Conservation (phyloP, 2,888 invertebrate genomes). For the Mycalesis mineus region DNA sequence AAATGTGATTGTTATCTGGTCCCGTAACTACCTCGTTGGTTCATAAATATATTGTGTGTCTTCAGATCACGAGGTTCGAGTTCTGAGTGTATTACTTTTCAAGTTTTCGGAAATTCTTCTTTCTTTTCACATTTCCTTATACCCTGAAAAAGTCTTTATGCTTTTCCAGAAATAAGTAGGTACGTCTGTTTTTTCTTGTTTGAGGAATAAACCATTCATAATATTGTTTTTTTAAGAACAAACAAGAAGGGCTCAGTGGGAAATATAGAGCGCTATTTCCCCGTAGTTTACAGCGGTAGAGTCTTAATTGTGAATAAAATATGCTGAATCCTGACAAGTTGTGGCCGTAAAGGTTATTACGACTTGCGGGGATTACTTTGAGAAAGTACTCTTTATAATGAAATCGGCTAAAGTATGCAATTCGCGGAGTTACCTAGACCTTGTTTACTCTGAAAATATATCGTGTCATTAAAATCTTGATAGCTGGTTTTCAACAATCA, state of each 20-base stretch:
- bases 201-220: not conserved
- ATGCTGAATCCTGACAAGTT: slow-evolving; percentile 8
- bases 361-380: not conserved
- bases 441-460: too few relatives aligned
- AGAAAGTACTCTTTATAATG: not conserved
- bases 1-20: too few relatives aligned
- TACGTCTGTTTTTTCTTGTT: not conserved
- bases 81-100: too few relatives aligned
- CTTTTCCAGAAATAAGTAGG: too few relatives aligned
- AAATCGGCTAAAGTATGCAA: too few relatives aligned
- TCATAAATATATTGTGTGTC: too few relatives aligned
- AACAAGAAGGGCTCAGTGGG: not conserved
- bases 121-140: not conserved
- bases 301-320: slow-evolving; percentile 14
- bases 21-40: too few relatives aligned
- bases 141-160: not conserved
- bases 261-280: not conserved
- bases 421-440: too few relatives aligned
- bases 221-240: not conserved
- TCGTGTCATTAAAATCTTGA: too few relatives aligned
- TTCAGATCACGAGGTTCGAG: too few relatives aligned
- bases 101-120: too few relatives aligned
- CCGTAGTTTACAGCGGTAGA: not conserved
- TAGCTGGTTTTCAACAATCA: too few relatives aligned
- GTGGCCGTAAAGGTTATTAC: slow-evolving; percentile 1